Base-by-base conservation (phyloP, 2,888 invertebrate genomes). In the Tricholauxania praeusta region DNA sequence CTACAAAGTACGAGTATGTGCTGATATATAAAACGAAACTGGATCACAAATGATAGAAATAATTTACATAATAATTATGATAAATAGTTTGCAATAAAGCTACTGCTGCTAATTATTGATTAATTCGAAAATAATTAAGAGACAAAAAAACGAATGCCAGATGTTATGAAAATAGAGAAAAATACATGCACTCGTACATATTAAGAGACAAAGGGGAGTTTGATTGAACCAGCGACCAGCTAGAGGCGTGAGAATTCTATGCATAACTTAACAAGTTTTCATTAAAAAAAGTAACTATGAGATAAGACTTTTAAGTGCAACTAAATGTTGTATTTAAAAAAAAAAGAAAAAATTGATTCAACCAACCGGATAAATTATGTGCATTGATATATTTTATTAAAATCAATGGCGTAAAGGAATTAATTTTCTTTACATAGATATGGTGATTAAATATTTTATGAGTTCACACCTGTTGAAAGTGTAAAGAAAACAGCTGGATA, bases 221-320 rank as follows among this genome's bases (percentile, higher is more conserved):
- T 39, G 39, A 39, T 39, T 39, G 10, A 39, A 39, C 39, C 39
- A 39, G 0, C 39, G 39, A 39, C 7, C 39, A 39, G 12, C 12
- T 12, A 47, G 39, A 67, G 67, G 67, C 67, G 67, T 67, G 67
- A 67, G 67, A 67, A 67, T 47, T 67, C 57, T 17, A 55, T 65
- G 64, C 52, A 65, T 52, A 52, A 65, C 14, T 52, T 65, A 49
- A n/a, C 47, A 15, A 47, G 39, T 39, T 39, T 39, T 39, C 39
- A 39, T 39, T 10, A 39, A 39, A 15, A 15, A n/a, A 55, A 55
- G 12, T 12, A 55, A 55, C 17, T 55, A 55, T 57, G 19, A 57
- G 19, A 57, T 19, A 57, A 57, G 12, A 57, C 22, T 8, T 28
- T 57, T 28, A 57, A 57, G 14, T 57, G 28, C 12, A 57, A 57